Evolutionary conservation across 1,140 invertebrate genomes (phyloP), one percentile per base, ranked within the genome.

Genomic region (Stenopsyche tienmushanensis): DNA sequence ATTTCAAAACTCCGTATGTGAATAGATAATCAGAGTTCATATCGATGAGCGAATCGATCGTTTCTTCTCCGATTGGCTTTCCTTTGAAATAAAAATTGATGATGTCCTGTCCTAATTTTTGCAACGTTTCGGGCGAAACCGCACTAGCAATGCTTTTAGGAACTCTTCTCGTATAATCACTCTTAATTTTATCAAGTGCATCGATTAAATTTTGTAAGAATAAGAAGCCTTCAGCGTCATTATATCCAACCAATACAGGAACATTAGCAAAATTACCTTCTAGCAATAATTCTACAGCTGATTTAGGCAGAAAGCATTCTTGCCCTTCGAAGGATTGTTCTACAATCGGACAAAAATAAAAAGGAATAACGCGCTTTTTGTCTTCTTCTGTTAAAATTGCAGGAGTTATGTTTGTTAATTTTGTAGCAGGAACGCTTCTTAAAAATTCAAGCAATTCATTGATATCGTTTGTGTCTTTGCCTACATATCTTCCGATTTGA

Each of bases 241-340:
- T 85, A 39, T 84, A 82, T 0, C 88, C 88, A 17, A 83, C 70
- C 5, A 89, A 79, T n/a, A 83, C 74, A 0, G 88, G 86, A n/a
- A 89, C 76, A 57, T 82, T 79, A 29, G 81, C 71, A 34, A 81
- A 80, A 49, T 75, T 74, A 44, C 81, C 76, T 20, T 71, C 71
- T 23, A 71, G 24, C 9, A 82, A 62, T 41, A 77, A 65, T 41
- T 77, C 65, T 13, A 78, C 45, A 3, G 79, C 76, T 13, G 76
- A 58, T 65, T 79, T 72, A 1, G 71, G 71, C 10, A 83, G 54
- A 66, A 82, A 80, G 0, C 72, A 57, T 53, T 77, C 73, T 34
- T 71, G 71, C 18, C 74, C 64, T 21, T 57, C 54, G 45, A 81
- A 78, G 50, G 71, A 70, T 52, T 77, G 79, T 72, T 82, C 82